Evolutionary conservation across 92 coral and sea anemone genomes (phyloP).

Genomic region (Heteractis magnifica): DNA sequence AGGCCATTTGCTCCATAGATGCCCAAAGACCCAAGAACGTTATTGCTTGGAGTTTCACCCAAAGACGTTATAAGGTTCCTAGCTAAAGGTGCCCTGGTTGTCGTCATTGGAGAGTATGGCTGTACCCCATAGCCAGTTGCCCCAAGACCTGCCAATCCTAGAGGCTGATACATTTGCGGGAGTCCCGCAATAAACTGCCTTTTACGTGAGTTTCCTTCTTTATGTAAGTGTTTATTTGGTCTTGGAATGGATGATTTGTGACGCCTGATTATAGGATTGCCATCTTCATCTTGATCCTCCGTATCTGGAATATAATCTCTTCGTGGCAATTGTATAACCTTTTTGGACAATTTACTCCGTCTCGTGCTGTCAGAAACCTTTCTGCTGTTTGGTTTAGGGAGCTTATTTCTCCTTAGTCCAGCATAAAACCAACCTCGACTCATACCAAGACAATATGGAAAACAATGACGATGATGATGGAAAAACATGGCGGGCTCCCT

Average conservation of each 20-base stretch:
- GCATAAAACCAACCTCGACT: slow-evolving; percentile 65
- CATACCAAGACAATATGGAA: slow-evolving; percentile 49
- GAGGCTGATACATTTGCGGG: slow-evolving; percentile 54
- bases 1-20: slow-evolving; percentile 14
- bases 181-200: slow-evolving; percentile 71
- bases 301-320: slow-evolving; percentile 15
- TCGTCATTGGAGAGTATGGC: slow-evolving; percentile 34
- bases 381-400: slow-evolving; percentile 45
- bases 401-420: slow-evolving; percentile 70
- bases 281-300: slow-evolving; percentile 22
- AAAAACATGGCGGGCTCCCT: slow-evolving; percentile 74
- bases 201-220: slow-evolving; percentile 32
- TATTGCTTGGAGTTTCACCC: slow-evolving; percentile 3
- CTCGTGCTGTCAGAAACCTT: neutral
- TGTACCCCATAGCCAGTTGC: slow-evolving; percentile 37
- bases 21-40: neutral
- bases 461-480: slow-evolving; percentile 32
- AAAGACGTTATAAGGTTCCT: slow-evolving; percentile 27
- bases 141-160: slow-evolving; percentile 32
- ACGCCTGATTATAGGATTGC: slow-evolving; percentile 32
- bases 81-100: slow-evolving; percentile 41
- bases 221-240: slow-evolving; percentile 27
- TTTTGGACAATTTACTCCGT: slow-evolving; percentile 8
- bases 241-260: slow-evolving; percentile 77
- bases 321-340: neutral